Percentiles rank a stretch among this genome's conserved stretches.
These are phyloP conservation scores for Terebella lapidaria DNA, from an alignment of 2,888 invertebrate species.

Conservation along the genomic window DNA sequence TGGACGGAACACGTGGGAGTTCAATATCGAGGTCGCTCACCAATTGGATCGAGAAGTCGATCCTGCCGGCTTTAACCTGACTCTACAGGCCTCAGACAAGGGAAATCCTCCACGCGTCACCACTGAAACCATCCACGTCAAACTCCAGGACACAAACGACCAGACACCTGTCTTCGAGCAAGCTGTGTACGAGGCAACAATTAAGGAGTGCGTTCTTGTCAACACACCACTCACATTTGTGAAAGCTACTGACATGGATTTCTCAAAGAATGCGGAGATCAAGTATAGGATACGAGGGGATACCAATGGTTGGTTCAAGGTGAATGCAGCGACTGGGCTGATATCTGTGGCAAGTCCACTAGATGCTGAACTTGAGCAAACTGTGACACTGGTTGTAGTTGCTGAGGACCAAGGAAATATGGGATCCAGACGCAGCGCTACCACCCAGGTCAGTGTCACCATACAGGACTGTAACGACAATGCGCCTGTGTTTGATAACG, in stretches of 20 bases:
- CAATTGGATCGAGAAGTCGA: constrained; percentile 73
- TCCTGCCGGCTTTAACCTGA: constrained; percentile 79
- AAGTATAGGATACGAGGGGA: constrained; percentile 80
- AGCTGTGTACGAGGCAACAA: constrained; percentile 78
- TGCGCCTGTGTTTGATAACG: constrained; percentile 75
- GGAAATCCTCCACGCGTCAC: constrained; percentile 57
- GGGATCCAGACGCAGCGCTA: constrained; percentile 77
- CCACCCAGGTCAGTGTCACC: constrained; percentile 71
- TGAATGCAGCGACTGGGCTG: constrained; percentile 84
- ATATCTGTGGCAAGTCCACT: constrained; percentile 75
- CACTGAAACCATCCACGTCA: constrained; percentile 66
- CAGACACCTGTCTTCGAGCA: constrained; percentile 69
- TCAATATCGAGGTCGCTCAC: constrained; percentile 72
- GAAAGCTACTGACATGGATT: constrained; percentile 79
- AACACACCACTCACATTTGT: constrained; percentile 83
- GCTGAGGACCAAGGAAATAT: constrained; percentile 62
- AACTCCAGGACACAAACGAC: constrained; percentile 75
- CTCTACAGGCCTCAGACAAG: constrained; percentile 76
- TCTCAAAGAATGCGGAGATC: constrained; percentile 77
- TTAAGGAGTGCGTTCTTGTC: constrained; percentile 82
- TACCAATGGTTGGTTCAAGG: constrained; percentile 78
- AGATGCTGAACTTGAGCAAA: constrained; percentile 78
- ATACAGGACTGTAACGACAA: constrained; percentile 91
- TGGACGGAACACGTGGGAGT: constrained; percentile 28
- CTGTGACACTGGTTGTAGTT: constrained; percentile 47